Evolutionary conservation across 1,140 invertebrate genomes (phyloP), one percentile per base, ranked within the genome.

Genomic region (Holcopasites calliopsidis): DNA sequence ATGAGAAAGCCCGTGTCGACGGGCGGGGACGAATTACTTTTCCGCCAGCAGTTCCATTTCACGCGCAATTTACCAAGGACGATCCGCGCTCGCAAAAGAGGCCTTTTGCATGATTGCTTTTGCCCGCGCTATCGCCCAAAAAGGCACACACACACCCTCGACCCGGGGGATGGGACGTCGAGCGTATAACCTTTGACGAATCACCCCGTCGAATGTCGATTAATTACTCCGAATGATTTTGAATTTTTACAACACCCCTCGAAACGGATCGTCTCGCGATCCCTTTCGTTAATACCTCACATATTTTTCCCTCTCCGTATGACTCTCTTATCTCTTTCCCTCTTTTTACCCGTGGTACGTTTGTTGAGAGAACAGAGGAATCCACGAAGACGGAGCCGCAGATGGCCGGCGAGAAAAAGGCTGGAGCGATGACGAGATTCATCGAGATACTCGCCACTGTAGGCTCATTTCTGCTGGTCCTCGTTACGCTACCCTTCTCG

Each of bases 401-500:
- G 2, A 26, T 28, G 33, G 11, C 31, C 10, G 57, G 23, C 3
- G 31, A 35, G 10, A 47, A 52, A 3, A 69, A 62, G 10, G 68
- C 81, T 16, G 77, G 66, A 23, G 18, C 57, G 31, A 75, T 79
- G 68, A 92, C 93, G 40, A 93, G 93, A 55, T 92, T 93, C 79
- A 95, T 98, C 83, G 97, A 98, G 87, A 92, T 96, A 77, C 92
- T 97, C 40, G 95, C 97, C 6, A 97, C 95, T 5, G 90, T 95
- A 23, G 92, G 96, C 31, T 97, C 97, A 26, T 93, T 97, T 76
- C 85, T 97, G 26, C 89, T 97, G 13, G 93, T 97, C 82, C 93
- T 97, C 76, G 88, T 97, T 33, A 97, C 96, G 18, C 93, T 98
- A 72, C 96, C 97, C 10, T 95, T 97, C 85, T 97, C 96, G 23